phyloP scores from a whole-genome alignment of 2,113 vertebrate species.

The Amphiprion percula region DNA sequence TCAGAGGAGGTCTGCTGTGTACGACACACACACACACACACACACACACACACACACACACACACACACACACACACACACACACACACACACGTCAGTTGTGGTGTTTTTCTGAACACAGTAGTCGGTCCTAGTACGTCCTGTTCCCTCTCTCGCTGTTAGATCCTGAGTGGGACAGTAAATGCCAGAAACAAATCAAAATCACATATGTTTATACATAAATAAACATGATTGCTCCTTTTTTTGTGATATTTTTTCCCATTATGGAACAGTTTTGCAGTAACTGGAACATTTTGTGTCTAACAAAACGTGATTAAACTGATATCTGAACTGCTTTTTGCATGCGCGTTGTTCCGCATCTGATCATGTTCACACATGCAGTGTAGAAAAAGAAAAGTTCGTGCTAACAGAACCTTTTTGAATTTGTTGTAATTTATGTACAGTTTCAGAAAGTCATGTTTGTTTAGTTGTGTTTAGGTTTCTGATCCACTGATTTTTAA shows the following conservation, averaged over 20 bases:
- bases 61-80: neutral
- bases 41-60: no score
- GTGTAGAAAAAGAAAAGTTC: neutral
- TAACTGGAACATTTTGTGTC: neutral
- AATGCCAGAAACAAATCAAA: slow-evolving; percentile 12
- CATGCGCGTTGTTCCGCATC: slow-evolving; percentile 17
- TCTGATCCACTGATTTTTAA: neutral
- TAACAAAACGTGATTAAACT: slow-evolving; percentile 13
- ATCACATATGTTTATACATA: neutral
- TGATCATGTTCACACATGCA: slow-evolving; percentile 24
- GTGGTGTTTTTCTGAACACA: slow-evolving; percentile 49
- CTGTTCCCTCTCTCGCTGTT: slow-evolving; percentile 69
- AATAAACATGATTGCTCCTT: neutral
- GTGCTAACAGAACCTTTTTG: no score
- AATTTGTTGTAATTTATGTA: neutral
- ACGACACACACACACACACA: neutral
- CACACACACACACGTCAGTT: neutral
- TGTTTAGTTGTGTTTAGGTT: neutral
- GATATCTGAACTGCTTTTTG: neutral
- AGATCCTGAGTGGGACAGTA: neutral
- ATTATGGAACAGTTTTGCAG: neutral
- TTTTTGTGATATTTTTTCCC: neutral
- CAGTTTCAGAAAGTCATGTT: neutral
- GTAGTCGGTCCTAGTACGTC: slow-evolving; percentile 63
- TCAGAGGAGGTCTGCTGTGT: slow-evolving; percentile 56